These are phyloP conservation scores for Pachydiplax longipennis DNA, from an alignment of 2,888 invertebrate species.

Conservation along the genomic window DNA sequence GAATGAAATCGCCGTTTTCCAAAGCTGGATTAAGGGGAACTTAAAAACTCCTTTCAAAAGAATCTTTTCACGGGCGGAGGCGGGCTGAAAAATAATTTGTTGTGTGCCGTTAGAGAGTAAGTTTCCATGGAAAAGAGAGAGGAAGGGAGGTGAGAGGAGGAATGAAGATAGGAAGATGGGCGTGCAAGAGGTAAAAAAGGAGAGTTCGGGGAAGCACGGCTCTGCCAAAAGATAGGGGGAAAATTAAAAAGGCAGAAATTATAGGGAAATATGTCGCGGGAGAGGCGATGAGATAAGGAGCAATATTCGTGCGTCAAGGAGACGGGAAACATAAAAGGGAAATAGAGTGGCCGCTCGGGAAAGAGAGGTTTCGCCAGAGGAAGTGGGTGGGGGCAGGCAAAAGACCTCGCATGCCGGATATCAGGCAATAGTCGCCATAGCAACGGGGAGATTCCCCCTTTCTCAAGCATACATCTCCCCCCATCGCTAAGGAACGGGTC, in stretches of 20 bases:
- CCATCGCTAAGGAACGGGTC: not conserved
- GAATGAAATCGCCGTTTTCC: not conserved
- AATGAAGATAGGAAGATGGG: not conserved
- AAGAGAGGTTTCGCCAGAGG: not conserved
- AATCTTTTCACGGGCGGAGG: not conserved
- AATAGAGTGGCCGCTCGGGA: not conserved
- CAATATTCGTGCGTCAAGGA: not conserved
- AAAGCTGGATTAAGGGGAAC: not conserved
- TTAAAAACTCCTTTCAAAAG: not conserved
- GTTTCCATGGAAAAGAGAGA: not conserved
- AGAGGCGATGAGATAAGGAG: slow-evolving; percentile 33
- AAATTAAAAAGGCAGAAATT: slow-evolving; percentile 43
- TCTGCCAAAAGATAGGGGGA: not conserved
- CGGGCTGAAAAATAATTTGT: too few species aligned
- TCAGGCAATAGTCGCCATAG: slow-evolving; percentile 41
- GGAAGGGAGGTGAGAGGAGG: not conserved
- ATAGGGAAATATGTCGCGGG: slow-evolving; percentile 31
- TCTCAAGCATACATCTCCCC: not conserved
- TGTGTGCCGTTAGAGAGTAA: too few species aligned
- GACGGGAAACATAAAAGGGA: not conserved
- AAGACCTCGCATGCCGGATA: slow-evolving; percentile 40
- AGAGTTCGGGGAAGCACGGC: not conserved
- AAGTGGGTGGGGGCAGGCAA: slow-evolving; percentile 31
- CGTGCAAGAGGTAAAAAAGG: not conserved
- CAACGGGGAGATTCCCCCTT: slow-evolving; percentile 16